Conservation (phyloP, 2,888 invertebrate genomes). For the Philopedon plagiatum region DNA sequence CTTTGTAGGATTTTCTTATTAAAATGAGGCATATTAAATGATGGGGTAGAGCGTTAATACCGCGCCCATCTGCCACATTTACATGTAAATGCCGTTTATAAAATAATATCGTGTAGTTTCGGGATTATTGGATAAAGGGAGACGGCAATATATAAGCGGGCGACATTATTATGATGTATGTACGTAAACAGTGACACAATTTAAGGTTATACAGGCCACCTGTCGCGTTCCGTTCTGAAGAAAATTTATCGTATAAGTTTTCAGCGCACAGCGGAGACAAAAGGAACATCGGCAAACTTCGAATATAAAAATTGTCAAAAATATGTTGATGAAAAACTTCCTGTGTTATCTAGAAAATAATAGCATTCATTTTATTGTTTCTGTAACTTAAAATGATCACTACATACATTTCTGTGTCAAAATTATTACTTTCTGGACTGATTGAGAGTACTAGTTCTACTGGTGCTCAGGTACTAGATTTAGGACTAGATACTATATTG, state of each 20-base stretch:
- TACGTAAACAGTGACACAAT: neutral
- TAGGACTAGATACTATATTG: too few relatives aligned
- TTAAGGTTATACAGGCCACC: slow-evolving; percentile 6
- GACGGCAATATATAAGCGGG: neutral
- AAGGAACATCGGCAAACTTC: neutral
- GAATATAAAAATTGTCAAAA: neutral
- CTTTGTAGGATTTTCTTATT: slow-evolving; percentile 15
- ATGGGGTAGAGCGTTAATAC: slow-evolving; percentile 21
- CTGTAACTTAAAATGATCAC: too few relatives aligned
- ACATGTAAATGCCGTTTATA: slow-evolving; percentile 31
- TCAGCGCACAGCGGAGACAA: neutral
- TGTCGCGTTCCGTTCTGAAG: slow-evolving; percentile 10
- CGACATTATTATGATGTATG: neutral
- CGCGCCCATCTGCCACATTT: slow-evolving; percentile 37
- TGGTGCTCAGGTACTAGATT: too few relatives aligned
- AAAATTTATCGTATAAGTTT: slow-evolving; percentile 2
- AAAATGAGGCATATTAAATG: slow-evolving; percentile 25
- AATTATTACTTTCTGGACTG: too few relatives aligned
- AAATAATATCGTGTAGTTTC: slow-evolving; percentile 29
- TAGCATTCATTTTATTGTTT: too few relatives aligned
- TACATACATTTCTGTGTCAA: too few relatives aligned
- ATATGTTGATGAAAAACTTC: neutral
- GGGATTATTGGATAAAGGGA: slow-evolving; percentile 29
- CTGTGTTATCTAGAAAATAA: neutral
- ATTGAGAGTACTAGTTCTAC: too few relatives aligned